Conservation (phyloP, 2,888 invertebrate species). For the Patella depressa region DNA sequence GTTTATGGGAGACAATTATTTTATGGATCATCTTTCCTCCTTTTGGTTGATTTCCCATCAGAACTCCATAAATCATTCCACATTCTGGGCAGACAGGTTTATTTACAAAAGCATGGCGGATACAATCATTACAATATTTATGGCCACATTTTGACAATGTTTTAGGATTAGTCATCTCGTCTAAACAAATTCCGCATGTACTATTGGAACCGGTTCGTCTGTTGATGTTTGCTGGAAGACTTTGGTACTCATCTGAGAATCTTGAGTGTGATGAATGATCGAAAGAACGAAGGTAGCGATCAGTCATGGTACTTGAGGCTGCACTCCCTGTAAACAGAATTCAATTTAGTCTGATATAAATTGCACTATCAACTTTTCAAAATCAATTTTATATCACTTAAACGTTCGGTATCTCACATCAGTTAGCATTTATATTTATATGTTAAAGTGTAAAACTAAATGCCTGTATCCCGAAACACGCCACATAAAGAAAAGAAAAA, state of each 20-base stretch:
- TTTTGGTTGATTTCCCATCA: slow-evolving; percentile 44
- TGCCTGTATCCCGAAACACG: too few species aligned
- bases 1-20: slow-evolving; percentile 16
- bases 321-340: too few species aligned
- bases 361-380: too few species aligned
- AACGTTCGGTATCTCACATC: too few species aligned
- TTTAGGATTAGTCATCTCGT: slow-evolving; percentile 39
- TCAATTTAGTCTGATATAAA: too few species aligned
- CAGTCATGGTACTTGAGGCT: too few species aligned
- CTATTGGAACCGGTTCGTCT: slow-evolving; percentile 2
- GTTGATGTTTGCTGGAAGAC: slow-evolving; percentile 7
- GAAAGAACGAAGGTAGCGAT: too few species aligned
- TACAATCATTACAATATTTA: slow-evolving; percentile 35
- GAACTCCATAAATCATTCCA: slow-evolving; percentile 40
- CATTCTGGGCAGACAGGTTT: slow-evolving; percentile 72
- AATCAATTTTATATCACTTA: too few species aligned
- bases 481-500: too few species aligned
- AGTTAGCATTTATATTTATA: too few species aligned
- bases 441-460: too few species aligned
- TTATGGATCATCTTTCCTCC: slow-evolving; percentile 34
- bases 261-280: too few species aligned
- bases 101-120: slow-evolving; percentile 30
- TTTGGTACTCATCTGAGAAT: background rate
- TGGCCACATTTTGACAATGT: slow-evolving; percentile 41
- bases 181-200: slow-evolving; percentile 49